Evolutionary conservation across 2,888 invertebrate genomes (phyloP).

Genomic region (Meganola albula): DNA sequence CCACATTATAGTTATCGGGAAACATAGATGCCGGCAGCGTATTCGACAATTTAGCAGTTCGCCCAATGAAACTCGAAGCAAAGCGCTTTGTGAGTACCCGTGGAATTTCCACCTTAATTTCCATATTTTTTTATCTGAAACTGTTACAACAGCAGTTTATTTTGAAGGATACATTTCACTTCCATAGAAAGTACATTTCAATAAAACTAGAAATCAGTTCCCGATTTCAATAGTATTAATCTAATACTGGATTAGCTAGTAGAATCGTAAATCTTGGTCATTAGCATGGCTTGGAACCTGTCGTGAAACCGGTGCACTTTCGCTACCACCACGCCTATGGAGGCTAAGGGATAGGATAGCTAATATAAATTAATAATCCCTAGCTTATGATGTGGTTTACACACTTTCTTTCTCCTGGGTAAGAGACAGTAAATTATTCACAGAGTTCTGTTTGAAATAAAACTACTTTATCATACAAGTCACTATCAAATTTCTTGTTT

Average conservation of each 20-base stretch:
- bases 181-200: conserved; percentile 2
- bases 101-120: too few relatives aligned
- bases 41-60: too few relatives aligned
- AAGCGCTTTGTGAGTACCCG: too few relatives aligned
- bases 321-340: conserved; percentile 22
- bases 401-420: conserved; percentile 19
- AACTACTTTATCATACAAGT: too few relatives aligned
- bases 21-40: too few relatives aligned
- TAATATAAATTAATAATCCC: conserved; percentile 15
- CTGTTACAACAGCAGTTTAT: too few relatives aligned
- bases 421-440: too few relatives aligned
- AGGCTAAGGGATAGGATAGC: conserved; percentile 16
- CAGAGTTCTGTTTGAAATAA: too few relatives aligned
- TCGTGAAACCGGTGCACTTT: conserved; percentile 29
- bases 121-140: too few relatives aligned
- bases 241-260: conserved; percentile 11
- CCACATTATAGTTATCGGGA: too few relatives aligned
- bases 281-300: conserved; percentile 24
- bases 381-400: conserved; percentile 8
- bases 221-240: conserved; percentile 15
- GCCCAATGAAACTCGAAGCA: too few relatives aligned
- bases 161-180: not conserved
- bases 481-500: too few relatives aligned
- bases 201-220: not conserved
- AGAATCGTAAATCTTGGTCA: conserved; percentile 22